Evolutionary conservation across 1,140 invertebrate species (phyloP).

Genomic region (Brachionus calyciflorus): DNA sequence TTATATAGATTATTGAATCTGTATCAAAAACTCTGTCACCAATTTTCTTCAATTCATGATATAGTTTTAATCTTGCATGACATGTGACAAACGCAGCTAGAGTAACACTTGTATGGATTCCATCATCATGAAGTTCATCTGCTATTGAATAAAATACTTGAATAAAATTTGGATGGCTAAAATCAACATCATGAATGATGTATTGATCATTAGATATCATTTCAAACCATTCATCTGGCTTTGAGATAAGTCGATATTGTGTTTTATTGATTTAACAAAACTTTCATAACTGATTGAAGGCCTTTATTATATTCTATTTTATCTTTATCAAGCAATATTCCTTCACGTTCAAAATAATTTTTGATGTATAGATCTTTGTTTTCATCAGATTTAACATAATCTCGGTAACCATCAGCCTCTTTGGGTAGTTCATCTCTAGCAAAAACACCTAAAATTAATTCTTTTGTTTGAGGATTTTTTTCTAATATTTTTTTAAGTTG

Average conservation of each 20-base stretch:
- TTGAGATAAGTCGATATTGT: constrained; percentile 51
- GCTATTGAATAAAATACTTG: constrained; percentile 34
- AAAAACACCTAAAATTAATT: no score
- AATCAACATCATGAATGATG: constrained; percentile 48
- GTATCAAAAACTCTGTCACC: constrained; percentile 55
- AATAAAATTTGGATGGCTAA: constrained; percentile 47
- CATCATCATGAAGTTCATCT: neutral
- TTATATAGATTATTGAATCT: constrained; percentile 54
- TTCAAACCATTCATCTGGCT: constrained; percentile 50
- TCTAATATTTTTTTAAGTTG: no score
- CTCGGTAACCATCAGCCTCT: constrained; percentile 49
- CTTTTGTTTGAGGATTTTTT: no score
- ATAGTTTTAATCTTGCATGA: constrained; percentile 58
- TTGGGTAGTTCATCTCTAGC: no score
- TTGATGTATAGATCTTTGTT: constrained; percentile 51
- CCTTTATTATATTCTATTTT: constrained; percentile 57
- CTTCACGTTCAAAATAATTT: constrained; percentile 54
- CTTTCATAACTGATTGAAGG: constrained; percentile 49
- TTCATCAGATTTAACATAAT: constrained; percentile 45
- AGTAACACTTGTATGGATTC: constrained; percentile 52
- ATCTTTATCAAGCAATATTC: constrained; percentile 53
- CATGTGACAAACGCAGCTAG: constrained; percentile 58
- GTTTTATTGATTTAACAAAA: constrained; percentile 51
- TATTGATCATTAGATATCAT: constrained; percentile 50
- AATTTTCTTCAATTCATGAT: constrained; percentile 54